Evolutionary conservation across 2,113 vertebrate species (phyloP), one percentile per base, ranked within the genome.

Genomic region (Perca fluviatilis): DNA sequence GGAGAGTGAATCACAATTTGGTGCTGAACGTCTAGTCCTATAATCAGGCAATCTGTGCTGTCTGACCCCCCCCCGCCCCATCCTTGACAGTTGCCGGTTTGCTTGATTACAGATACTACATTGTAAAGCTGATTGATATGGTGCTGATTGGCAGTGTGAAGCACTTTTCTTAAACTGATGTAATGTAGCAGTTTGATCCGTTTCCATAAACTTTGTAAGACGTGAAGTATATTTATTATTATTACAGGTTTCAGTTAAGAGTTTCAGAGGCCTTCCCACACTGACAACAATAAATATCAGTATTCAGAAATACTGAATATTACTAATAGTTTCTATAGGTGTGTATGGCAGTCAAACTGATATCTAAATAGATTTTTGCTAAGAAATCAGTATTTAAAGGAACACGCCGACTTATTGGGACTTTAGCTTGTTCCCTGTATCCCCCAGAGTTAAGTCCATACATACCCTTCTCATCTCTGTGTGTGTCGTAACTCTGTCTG

Each of bases 31-130:
- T 62, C 80, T 79, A 14, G 36, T 88, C 80, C 87, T 43, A 90
- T 88, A 89, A 85, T 66, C 85, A 61, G 72, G 68, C 93, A 93
- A 91, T 90, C 91, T 92, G 91, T 92, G 90, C 86, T 56, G 88
- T 90, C 84, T 89, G 84, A 30, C 30, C 58, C 76, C 64, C 72
- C 58, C 53, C 43, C 63, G n/a, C 21, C 16, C 58, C 30, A 19
- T 16, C 64, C 64, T 50, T 27, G 49, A 70, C 83, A 83, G 84
- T 85, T 86, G 86, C 80, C 88, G 66, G 53, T 66, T 86, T 56
- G 71, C 79, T 81, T 60, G 36, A 80, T 88, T 72, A 49, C 60
- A 49, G 66, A 83, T 72, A 86, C 65, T 82, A 82, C 82, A 57
- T 50, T 69, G 66, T 46, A 49, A 50, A 79, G 46, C 66, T 73